These are phyloP conservation scores for Abramis brama DNA, from an alignment of 2,113 vertebrate genomes.

Conservation along the genomic window DNA sequence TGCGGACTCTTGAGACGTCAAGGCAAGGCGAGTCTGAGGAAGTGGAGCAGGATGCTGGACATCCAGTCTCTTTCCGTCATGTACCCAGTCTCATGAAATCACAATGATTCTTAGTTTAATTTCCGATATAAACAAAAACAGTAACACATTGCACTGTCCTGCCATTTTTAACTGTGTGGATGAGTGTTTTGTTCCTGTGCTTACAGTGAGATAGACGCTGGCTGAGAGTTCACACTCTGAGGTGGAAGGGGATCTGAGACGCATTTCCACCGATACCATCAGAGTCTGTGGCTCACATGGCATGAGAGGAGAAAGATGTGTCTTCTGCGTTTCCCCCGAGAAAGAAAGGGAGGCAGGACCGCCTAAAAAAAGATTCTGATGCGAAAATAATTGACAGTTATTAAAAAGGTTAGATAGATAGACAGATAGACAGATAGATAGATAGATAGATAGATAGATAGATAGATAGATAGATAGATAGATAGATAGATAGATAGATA, in stretches of 20 bases:
- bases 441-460: too few species aligned
- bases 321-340: neutral
- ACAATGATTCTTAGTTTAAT: conserved; percentile 33
- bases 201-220: neutral
- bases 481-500: too few species aligned
- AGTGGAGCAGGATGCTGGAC: conserved; percentile 49
- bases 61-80: conserved; percentile 21
- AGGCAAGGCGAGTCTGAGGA: conserved; percentile 33
- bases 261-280: neutral
- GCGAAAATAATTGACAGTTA: neutral
- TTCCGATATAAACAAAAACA: neutral
- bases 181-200: conserved; percentile 46
- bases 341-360: neutral
- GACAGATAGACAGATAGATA: too few species aligned
- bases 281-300: neutral
- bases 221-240: neutral
- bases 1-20: conserved; percentile 31
- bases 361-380: neutral
- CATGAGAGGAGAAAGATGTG: neutral
- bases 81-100: neutral
- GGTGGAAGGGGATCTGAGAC: neutral
- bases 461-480: too few species aligned
- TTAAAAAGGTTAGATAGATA: too few species aligned
- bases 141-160: neutral
- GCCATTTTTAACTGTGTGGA: conserved; percentile 32